Conservation (phyloP, 2,113 vertebrate species). For the Indri indri region DNA sequence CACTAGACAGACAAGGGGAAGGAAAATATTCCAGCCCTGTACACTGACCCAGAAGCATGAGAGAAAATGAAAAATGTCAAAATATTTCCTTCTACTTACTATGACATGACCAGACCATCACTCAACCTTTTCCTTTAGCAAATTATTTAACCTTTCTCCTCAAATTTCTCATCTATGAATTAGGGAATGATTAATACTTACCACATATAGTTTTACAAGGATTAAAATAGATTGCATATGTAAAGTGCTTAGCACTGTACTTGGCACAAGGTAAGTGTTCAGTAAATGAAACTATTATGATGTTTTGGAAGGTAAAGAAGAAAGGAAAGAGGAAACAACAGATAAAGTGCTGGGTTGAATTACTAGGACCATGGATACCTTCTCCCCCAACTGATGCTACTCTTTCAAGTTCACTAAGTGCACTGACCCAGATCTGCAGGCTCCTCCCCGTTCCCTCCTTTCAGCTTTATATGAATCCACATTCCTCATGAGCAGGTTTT, state of each 20-base stretch:
- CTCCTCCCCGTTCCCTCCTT: conserved; percentile 18
- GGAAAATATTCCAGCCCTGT: background rate
- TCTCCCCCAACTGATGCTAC: background rate
- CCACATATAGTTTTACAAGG: conserved; percentile 5
- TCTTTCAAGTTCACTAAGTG: conserved; percentile 29
- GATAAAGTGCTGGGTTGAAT: background rate
- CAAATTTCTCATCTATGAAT: background rate
- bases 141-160: conserved; percentile 25
- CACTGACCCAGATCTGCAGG: conserved; percentile 48
- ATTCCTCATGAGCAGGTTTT: conserved; percentile 64
- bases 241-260: background rate
- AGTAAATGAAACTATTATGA: conserved; percentile 9
- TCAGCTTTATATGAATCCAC: conserved; percentile 42
- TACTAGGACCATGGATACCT: background rate
- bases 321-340: conserved; percentile 1
- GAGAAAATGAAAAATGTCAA: conserved; percentile 36
- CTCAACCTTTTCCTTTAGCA: background rate
- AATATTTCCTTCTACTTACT: conserved; percentile 31
- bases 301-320: background rate
- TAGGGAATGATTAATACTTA: conserved; percentile 10
- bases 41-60: background rate
- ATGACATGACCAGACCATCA: background rate
- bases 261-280: background rate
- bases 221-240: background rate
- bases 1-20: background rate